Percentiles rank a stretch among this genome's conserved stretches.
phyloP scores from a whole-genome alignment of 2,113 vertebrate species.

The Lophius piscatorius region DNA sequence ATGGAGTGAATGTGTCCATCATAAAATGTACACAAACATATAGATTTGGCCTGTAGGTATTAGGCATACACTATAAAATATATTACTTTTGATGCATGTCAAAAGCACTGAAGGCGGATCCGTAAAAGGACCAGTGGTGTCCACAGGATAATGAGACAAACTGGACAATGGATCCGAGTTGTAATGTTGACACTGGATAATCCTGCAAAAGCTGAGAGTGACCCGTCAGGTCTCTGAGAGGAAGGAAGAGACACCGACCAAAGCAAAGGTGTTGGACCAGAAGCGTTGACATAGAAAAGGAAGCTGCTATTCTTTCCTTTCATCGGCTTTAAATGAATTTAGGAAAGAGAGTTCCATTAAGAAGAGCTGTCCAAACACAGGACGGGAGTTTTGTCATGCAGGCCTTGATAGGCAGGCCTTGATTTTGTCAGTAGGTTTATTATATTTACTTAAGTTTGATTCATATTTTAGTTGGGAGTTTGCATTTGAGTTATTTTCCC shows the following conservation, averaged over 20 bases:
- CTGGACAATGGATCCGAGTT: constrained; percentile 39
- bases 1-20: no score
- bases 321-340: constrained; percentile 58
- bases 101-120: no score
- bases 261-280: constrained; percentile 63
- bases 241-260: constrained; percentile 71
- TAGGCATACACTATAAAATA: no score
- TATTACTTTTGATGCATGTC: no score
- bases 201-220: constrained; percentile 56
- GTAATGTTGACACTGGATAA: constrained; percentile 64
- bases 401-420: constrained; percentile 7
- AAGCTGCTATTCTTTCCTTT: constrained; percentile 66
- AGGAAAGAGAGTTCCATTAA: constrained; percentile 59
- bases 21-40: no score
- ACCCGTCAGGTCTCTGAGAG: constrained; percentile 50
- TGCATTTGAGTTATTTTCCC: constrained; percentile 9
- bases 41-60: no score
- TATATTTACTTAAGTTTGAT: constrained; percentile 30
- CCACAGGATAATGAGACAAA: constrained; percentile 40
- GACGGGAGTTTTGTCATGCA: no score
- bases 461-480: constrained; percentile 9
- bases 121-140: neutral
- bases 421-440: no score
- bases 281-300: constrained; percentile 60
- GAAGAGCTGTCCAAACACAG: constrained; percentile 52